Evolutionary conservation across 2,113 vertebrate genomes (phyloP).

Genomic region (Cynoglossus semilaevis): DNA sequence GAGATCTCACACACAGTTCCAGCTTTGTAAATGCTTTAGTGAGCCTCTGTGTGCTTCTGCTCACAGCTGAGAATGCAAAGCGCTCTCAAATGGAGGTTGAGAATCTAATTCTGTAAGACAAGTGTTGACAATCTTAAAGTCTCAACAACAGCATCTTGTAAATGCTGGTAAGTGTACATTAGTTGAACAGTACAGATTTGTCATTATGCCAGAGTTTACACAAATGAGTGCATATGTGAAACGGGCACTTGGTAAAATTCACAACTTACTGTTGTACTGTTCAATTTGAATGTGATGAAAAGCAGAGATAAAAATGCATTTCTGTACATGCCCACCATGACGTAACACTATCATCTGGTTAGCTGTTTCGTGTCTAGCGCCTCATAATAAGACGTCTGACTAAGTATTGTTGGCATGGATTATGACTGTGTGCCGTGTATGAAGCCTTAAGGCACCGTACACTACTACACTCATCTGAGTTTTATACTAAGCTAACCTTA

Average conservation of each 20-base stretch:
- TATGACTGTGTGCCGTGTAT: background rate
- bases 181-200: slow-evolving; percentile 16
- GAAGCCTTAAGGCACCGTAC: too few species aligned
- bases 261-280: background rate
- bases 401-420: slow-evolving; percentile 4
- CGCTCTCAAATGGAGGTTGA: slow-evolving; percentile 59
- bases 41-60: slow-evolving; percentile 56
- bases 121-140: slow-evolving; percentile 51
- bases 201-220: slow-evolving; percentile 10
- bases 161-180: slow-evolving; percentile 29
- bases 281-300: slow-evolving; percentile 22
- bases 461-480: too few species aligned
- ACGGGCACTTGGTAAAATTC: slow-evolving; percentile 20
- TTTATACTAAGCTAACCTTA: slow-evolving; percentile 9
- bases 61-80: slow-evolving; percentile 73
- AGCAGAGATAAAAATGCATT: slow-evolving; percentile 13
- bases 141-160: slow-evolving; percentile 42
- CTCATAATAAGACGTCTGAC: slow-evolving; percentile 26
- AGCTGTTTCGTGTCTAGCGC: too few species aligned
- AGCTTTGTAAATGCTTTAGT: slow-evolving; percentile 60
- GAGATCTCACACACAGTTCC: slow-evolving; percentile 62
- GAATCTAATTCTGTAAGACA: slow-evolving; percentile 52
- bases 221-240: background rate
- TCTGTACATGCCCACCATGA: slow-evolving; percentile 23
- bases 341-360: slow-evolving; percentile 36